Evolutionary conservation across 2,888 invertebrate genomes (phyloP), one percentile per base, ranked within the genome.

Genomic region (Cancer borealis): DNA sequence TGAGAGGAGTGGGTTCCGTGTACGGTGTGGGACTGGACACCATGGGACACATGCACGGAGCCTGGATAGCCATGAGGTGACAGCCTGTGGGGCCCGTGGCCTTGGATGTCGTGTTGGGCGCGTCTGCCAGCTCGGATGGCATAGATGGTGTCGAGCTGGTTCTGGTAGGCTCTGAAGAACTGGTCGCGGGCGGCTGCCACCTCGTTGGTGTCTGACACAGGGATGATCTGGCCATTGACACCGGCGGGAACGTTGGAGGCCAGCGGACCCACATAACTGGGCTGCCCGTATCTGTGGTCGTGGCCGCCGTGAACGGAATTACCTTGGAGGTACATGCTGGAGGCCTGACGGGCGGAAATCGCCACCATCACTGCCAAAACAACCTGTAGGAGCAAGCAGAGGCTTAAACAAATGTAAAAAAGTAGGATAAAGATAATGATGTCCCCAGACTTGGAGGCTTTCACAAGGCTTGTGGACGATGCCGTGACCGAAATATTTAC

Each of bases 161-260:
- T n/a, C 10, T 94, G 49, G 92, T 92, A 92, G 60, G 92, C 90
- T 39, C 46, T 47, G 94, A 92, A 94, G 94, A 94, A 94, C 21
- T 46, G 66, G 39, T 87, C 73, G 4, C 92, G 88, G 73, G 94
- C 94, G 45, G 92, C 94, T 12, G 92, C 91, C 46, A 91, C 92
- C 47, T 92, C 92, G 87, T 88, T 54, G 47, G 94, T 94, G 88
- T 94, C 94, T 3, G 94, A 46, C 47, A 92, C 92, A n/a, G 89
- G 94, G 45, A 88, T 93, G 88, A 93, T 30, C 91, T 87, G 60
- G 66, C 94, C 94, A 26, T 39, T 91, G 39, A 94, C 30, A 17
- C 84, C 39, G 26, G 54, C 60, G 14, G 91, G 39, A 45, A 66
- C 6, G 21, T 45, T 84, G 39, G 84, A 84, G 10, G 84, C 84